These are phyloP conservation scores for Euzetes globulus DNA, from an alignment of 2,888 invertebrate genomes.

Conservation along the genomic window DNA sequence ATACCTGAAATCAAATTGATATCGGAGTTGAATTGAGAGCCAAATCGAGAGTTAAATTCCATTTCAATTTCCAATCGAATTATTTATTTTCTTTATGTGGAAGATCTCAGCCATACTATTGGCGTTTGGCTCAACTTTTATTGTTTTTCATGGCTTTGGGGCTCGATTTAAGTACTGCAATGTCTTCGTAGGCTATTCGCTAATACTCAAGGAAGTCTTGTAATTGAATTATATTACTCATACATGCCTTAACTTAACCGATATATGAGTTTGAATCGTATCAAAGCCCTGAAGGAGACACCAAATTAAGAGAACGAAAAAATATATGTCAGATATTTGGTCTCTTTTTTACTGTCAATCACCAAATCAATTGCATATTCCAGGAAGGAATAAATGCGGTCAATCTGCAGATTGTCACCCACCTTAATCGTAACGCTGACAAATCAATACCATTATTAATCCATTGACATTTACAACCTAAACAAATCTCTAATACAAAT, in stretches of 20 bases:
- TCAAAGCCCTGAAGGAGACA: neutral
- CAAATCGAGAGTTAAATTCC: neutral
- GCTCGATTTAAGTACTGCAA: neutral
- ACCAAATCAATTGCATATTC: neutral
- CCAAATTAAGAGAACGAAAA: neutral
- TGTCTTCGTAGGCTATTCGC: neutral
- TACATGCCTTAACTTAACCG: slow-evolving; percentile 10
- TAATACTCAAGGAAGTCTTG: slow-evolving; percentile 19
- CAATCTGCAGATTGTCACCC: neutral
- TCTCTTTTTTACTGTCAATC: neutral
- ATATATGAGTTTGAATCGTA: neutral
- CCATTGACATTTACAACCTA: no score
- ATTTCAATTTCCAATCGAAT: neutral
- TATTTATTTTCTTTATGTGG: neutral
- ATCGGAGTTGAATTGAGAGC: neutral
- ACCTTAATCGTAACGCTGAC: neutral
- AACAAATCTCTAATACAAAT: no score
- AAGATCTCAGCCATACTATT: neutral
- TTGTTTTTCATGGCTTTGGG: slow-evolving; percentile 16
- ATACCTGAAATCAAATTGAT: slow-evolving; percentile 2
- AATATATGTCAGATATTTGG: neutral
- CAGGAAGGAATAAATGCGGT: neutral
- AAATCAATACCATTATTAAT: no score
- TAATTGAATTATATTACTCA: slow-evolving; percentile 18
- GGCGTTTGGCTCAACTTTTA: slow-evolving; percentile 9